Evolutionary conservation across 2,113 vertebrate species (phyloP).

Genomic region (Chloropsis cyanopogon): DNA sequence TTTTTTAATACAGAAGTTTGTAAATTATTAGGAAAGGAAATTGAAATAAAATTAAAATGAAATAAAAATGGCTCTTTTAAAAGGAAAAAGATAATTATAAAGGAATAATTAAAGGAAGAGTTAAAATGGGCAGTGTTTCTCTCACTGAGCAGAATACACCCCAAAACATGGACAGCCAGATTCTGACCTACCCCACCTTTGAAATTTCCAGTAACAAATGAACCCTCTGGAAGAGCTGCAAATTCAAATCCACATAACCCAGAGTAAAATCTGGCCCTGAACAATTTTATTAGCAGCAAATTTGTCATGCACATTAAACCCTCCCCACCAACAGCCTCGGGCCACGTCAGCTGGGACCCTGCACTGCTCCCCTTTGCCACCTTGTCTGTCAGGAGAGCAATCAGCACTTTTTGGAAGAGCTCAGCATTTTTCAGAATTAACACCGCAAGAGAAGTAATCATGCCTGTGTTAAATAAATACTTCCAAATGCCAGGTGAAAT

Average conservation of each 20-base stretch:
- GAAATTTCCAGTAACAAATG: not conserved
- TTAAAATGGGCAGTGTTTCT: not conserved
- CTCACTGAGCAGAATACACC: not conserved
- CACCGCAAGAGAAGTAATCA: not conserved
- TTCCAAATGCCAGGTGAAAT: slow-evolving; percentile 69
- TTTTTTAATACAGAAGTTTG: not conserved
- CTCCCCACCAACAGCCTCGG: not conserved
- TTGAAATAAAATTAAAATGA: not conserved
- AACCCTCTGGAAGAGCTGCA: not conserved
- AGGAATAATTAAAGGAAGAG: not conserved
- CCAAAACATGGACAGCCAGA: not conserved
- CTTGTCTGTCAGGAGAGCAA: not conserved
- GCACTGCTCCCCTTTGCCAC: not conserved
- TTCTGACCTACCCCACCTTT: not conserved
- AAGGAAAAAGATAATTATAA: not conserved
- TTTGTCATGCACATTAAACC: slow-evolving; percentile 15
- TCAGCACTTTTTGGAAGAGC: not conserved
- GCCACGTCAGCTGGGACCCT: slow-evolving; percentile 12
- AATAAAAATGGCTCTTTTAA: not conserved
- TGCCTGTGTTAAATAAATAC: slow-evolving; percentile 36
- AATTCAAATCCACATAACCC: not conserved
- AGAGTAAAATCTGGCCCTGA: not conserved
- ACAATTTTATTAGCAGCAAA: slow-evolving; percentile 31
- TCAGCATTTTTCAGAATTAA: slow-evolving; percentile 30
- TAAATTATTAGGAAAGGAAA: not conserved